These are phyloP conservation scores for Condylostylus longicornis DNA, from an alignment of 1,140 invertebrate species.

Conservation along the genomic window DNA sequence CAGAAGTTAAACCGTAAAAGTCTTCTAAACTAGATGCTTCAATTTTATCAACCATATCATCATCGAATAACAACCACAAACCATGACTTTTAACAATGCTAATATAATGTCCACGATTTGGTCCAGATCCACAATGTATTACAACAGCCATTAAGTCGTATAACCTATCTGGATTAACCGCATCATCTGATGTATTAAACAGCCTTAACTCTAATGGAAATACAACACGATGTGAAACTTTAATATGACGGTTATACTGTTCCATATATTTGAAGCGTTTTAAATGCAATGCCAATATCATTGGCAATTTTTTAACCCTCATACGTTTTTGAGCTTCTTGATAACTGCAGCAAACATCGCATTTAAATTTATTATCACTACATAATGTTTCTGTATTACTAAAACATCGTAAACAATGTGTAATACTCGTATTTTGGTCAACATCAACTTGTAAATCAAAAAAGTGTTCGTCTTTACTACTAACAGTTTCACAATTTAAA, in stretches of 20 bases:
- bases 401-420: slow-evolving; percentile 93
- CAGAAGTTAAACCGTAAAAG: slow-evolving; percentile 96
- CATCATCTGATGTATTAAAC: slow-evolving; percentile 98
- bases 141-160: slow-evolving; percentile 98
- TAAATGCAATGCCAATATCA: slow-evolving; percentile 92
- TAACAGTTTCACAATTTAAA: slow-evolving; percentile 98
- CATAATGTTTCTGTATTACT: slow-evolving; percentile 98
- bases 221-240: slow-evolving; percentile 96
- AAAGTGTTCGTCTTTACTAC: slow-evolving; percentile 99
- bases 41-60: slow-evolving; percentile 99
- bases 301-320: slow-evolving; percentile 94
- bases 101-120: slow-evolving; percentile 98
- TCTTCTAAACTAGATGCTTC: slow-evolving; percentile 97
- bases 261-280: slow-evolving; percentile 99
- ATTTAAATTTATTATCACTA: slow-evolving; percentile 99
- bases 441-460: slow-evolving; percentile 98
- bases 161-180: slow-evolving; percentile 89
- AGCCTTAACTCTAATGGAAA: slow-evolving; percentile 94
- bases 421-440: slow-evolving; percentile 98
- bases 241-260: slow-evolving; percentile 95
- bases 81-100: slow-evolving; percentile 98
- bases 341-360: slow-evolving; percentile 97
- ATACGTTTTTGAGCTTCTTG: slow-evolving; percentile 97
- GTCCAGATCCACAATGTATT: slow-evolving; percentile 97
- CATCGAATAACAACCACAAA: slow-evolving; percentile 98